A percentile compares a stretch with the other conserved stretches of the same genome.
These are phyloP conservation scores for Arrhamphus sclerolepis DNA, from an alignment of 2,797 vertebrate species.

Conservation along the genomic window DNA sequence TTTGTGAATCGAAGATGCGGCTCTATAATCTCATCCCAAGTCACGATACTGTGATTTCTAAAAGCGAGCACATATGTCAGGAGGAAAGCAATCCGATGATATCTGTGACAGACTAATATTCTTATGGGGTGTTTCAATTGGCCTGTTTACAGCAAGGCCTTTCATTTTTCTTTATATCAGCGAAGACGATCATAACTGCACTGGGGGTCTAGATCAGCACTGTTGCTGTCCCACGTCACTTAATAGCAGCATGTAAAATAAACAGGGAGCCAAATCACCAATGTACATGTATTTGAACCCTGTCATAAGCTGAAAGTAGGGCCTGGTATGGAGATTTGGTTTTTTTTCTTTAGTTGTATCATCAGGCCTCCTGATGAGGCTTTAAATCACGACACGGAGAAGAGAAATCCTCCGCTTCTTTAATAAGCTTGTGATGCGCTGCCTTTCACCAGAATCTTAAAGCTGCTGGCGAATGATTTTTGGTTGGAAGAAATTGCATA, in stretches of 20 bases:
- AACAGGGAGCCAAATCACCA: not conserved
- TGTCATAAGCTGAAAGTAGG: not conserved
- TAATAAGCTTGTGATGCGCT: constrained; percentile 15
- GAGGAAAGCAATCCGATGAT: constrained; percentile 9
- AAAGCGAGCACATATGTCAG: constrained; percentile 34
- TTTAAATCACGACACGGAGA: constrained; percentile 23
- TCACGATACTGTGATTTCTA: constrained; percentile 44
- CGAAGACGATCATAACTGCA: too few relatives aligned
- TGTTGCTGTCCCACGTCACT: not conserved
- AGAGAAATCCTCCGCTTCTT: constrained; percentile 11
- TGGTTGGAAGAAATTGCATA: not conserved
- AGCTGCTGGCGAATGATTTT: constrained; percentile 50
- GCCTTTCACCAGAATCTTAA: constrained; percentile 25
- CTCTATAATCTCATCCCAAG: constrained; percentile 31
- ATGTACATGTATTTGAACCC: not conserved
- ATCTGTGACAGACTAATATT: constrained; percentile 23
- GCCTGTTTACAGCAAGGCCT: constrained; percentile 39
- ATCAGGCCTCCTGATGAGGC: constrained; percentile 37
- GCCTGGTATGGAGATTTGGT: not conserved
- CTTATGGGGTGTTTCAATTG: constrained; percentile 42
- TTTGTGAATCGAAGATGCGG: constrained; percentile 44
- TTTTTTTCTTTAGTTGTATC: constrained; percentile 14
- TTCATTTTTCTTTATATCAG: not conserved
- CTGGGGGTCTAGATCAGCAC: not conserved
- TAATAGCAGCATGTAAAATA: too few relatives aligned